Conservation (phyloP, 1,140 invertebrate genomes). For the Lepidurus packardi region DNA sequence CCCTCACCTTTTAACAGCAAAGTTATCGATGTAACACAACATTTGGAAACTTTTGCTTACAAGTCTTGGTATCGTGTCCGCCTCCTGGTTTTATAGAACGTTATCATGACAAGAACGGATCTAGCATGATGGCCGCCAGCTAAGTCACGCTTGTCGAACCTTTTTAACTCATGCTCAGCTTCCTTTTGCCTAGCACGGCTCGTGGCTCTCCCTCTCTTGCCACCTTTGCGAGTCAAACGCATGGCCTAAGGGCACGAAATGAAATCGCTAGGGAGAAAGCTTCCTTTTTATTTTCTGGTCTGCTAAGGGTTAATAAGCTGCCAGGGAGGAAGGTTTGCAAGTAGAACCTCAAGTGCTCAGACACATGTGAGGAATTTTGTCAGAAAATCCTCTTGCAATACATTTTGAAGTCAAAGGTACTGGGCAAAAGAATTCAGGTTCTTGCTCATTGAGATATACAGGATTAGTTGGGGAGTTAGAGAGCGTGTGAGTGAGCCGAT, state of each 20-base stretch:
- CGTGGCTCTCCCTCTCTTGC: background rate
- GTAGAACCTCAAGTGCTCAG: background rate
- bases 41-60: background rate
- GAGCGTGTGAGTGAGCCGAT: background rate
- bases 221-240: background rate
- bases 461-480: constrained; percentile 8
- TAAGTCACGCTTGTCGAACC: constrained; percentile 4
- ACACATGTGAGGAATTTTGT: background rate
- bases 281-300: background rate
- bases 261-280: background rate
- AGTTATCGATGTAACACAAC: background rate
- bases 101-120: background rate
- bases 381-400: background rate
- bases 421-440: background rate
- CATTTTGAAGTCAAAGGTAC: background rate
- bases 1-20: background rate
- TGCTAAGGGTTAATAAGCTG: background rate
- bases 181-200: constrained; percentile 1
- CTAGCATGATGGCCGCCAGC: background rate
- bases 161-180: background rate
- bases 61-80: background rate
- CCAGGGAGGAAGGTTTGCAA: background rate
- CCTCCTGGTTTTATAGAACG: background rate
- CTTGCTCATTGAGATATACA: background rate
- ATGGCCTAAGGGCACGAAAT: background rate